Evolutionary conservation across 92 coral and sea anemone genomes (phyloP), one percentile per base, ranked within the genome.

Genomic region (Ricordea florida): DNA sequence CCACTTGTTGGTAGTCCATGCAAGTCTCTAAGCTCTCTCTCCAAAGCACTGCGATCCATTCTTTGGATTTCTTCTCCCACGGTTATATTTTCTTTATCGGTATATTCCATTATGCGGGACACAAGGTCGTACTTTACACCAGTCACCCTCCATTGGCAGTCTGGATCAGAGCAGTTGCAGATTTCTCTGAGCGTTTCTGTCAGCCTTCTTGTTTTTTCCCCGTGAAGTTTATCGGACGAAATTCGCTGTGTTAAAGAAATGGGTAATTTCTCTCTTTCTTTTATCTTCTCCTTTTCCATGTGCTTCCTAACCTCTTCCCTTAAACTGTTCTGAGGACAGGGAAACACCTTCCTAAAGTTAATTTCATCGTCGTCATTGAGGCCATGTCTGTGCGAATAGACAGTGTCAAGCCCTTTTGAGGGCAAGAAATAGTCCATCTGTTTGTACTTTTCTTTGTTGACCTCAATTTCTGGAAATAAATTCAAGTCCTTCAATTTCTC

Each of bases 121-220:
- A 82, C 71, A 3, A 82, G 46, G 68, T 81, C 87, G 23, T 81
- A 81, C 29, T 81, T 81, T 0, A 81, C 86, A 10, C 87, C 80
- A 30, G 66, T 47, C 49, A 44, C 26, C 73, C 87, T 63, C 50
- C 70, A 65, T 24, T 57, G 63, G 36, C 88, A 82, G 23, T 29
- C 55, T 21, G 41, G 72, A 21, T 67, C 52, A 1, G 66, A 32
- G 26, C 83, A 82, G 4, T 33, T 69, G 68, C 88, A 82, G 0
- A 82, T 69, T 22, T 64, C 87, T 68, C 59, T 55, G 0, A 66
- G 65, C 20, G 64, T 47, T 48, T 62, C 82, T 13, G 72, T 60
- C 23, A 66, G 62, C 13, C 76, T 82, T 32, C 46, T 33, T 17
- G 26, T 31, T 30, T 55, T 62, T 42, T 72, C 63, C 26, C 34